Base-by-base conservation (phyloP, 2,888 invertebrate species). In the Ptilodon capucinus region DNA sequence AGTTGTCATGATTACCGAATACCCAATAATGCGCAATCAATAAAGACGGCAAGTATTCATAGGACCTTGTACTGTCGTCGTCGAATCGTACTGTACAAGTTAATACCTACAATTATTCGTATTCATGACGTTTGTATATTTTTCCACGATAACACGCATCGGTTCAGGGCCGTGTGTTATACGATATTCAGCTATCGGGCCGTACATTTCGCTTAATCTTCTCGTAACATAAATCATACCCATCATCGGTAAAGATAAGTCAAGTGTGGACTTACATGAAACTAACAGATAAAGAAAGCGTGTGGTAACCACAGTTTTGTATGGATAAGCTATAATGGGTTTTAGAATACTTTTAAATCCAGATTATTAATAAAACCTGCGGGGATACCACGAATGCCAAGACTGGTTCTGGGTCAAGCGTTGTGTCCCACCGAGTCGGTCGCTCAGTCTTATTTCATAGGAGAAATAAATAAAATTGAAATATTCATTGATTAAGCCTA, bases 61-160 rank as follows among this genome's bases (percentile, higher is more conserved):
- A 51, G 67, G 62, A 50, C 69, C 68, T 68, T 62, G 64, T 46
- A 41, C 13, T 41, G 48, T 23, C 42, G 48, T 23, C 23, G 23
- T 44, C 44, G 54, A 39, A 57, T 50, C 51, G 57, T 61, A 62
- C 30, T 49, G 48, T 56, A 57, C 50, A 44, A 53, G 45, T 43
- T 48, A 42, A 54, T 62, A 52, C 38, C 46, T 52, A 45, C 35
- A 40, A 40, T 19, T 56, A 53, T 60, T 60, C 46, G 46, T 64
- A 61, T 67, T 61, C 54, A 64, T 58, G 60, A 59, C 46, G 52
- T 56, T 57, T 57, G 64, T 62, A 62, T 59, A 63, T 67, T 62
- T 61, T 54, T 67, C 50, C 52, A 59, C 64, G 71, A 72, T 73
- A 76, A 65, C 71, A 68, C 64, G 68, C 69, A 65, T 61, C 43